A percentile compares a stretch with the other conserved stretches of the same genome.
Conservation (phyloP, 1,140 invertebrate species). For the Dendroctonus ponderosae region DNA sequence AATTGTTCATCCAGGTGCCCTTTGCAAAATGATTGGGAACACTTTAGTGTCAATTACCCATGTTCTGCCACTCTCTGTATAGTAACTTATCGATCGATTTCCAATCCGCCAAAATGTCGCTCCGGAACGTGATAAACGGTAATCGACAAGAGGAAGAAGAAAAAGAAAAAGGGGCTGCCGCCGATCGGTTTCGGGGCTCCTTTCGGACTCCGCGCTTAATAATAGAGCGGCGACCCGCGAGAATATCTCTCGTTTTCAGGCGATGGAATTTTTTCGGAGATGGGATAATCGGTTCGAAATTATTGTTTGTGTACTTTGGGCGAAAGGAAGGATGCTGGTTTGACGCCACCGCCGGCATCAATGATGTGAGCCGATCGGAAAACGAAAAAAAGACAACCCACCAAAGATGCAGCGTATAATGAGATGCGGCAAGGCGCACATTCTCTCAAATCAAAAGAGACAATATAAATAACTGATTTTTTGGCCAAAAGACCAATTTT, state of each 20-base stretch:
- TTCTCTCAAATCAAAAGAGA: neutral
- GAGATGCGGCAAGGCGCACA: neutral
- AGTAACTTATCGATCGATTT: neutral
- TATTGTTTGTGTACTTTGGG: conserved; percentile 17
- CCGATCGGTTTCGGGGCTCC: conserved; percentile 7
- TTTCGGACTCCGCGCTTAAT: neutral
- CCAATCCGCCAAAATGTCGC: conserved; percentile 7
- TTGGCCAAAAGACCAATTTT: no score
- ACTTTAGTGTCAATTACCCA: no score
- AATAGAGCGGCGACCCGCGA: conserved; percentile 10
- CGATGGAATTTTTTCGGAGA: conserved; percentile 3
- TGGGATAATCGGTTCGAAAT: conserved; percentile 5
- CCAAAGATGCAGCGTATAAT: neutral
- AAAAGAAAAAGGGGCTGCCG: neutral
- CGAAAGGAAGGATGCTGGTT: neutral
- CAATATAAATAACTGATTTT: no score
- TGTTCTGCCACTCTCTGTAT: no score
- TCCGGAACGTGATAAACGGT: conserved; percentile 12
- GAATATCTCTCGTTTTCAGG: neutral
- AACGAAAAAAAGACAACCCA: neutral
- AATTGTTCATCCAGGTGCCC: no score
- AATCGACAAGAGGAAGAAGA: conserved; percentile 5
- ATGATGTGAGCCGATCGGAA: neutral
- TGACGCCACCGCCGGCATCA: neutral
- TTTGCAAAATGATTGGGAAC: no score